phyloP scores from a whole-genome alignment of 2,888 invertebrate genomes.

The Achlya flavicornis region DNA sequence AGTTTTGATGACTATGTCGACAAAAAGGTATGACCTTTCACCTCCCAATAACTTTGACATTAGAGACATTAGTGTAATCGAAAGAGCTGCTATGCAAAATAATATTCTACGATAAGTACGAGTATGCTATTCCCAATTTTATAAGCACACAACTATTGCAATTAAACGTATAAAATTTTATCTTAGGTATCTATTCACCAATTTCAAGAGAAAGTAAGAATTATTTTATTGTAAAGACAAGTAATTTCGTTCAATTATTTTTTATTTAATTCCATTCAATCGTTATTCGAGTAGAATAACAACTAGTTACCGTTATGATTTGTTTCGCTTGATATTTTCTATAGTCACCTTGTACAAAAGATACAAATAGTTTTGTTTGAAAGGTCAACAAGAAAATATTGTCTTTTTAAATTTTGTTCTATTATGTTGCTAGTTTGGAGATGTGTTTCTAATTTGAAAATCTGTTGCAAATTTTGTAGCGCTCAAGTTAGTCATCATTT shows the following conservation, averaged over 20 bases:
- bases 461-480: constrained; percentile 10
- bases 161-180: background rate
- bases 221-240: constrained; percentile 22
- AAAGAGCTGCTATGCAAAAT: background rate
- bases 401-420: constrained; percentile 34
- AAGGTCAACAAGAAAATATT: constrained; percentile 48
- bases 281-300: constrained; percentile 29
- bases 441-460: constrained; percentile 31
- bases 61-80: background rate
- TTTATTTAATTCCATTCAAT: constrained; percentile 41
- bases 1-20: background rate
- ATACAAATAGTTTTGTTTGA: constrained; percentile 35
- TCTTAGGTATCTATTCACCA: constrained; percentile 14
- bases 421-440: constrained; percentile 20
- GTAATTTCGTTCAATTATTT: constrained; percentile 38
- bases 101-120: too few relatives aligned
- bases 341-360: constrained; percentile 46
- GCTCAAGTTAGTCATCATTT: background rate
- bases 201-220: constrained; percentile 22
- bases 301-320: constrained; percentile 45
- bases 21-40: constrained; percentile 3
- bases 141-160: background rate
- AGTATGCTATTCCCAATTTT: background rate
- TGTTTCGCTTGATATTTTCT: constrained; percentile 43
- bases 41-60: background rate